A percentile compares a stretch with the other conserved stretches of the same genome.
These are phyloP conservation scores for Ophion obscuratus DNA, from an alignment of 2,888 invertebrate genomes.

Conservation along the genomic window DNA sequence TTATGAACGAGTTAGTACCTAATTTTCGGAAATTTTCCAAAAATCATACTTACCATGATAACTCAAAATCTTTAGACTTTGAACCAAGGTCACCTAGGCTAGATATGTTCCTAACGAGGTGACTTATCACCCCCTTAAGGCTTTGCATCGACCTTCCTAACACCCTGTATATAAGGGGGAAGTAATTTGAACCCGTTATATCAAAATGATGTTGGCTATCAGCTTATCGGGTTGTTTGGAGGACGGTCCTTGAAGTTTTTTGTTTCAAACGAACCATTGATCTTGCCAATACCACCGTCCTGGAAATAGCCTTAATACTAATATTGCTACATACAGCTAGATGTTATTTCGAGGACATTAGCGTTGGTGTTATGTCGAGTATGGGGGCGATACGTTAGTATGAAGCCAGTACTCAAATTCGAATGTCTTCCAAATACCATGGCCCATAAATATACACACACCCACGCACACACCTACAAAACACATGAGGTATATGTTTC, in stretches of 20 bases:
- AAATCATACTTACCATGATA: no score
- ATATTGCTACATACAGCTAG: background rate
- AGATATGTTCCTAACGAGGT: no score
- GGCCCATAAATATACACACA: slow-evolving; percentile 11
- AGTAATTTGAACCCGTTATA: background rate
- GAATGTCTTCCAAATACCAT: background rate
- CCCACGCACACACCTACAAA: background rate
- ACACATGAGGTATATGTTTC: slow-evolving; percentile 36
- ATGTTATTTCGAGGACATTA: background rate
- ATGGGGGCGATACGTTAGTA: no score
- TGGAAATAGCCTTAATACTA: background rate
- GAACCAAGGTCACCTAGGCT: no score
- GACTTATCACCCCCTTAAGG: no score
- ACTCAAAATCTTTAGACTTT: no score
- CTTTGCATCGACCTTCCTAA: background rate
- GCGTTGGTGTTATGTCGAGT: background rate
- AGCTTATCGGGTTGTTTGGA: background rate
- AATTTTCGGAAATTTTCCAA: no score
- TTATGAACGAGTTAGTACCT: no score
- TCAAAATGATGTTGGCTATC: background rate
- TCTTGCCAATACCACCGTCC: background rate
- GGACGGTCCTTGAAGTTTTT: background rate
- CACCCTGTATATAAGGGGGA: background rate
- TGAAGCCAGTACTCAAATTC: background rate
- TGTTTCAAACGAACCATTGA: background rate